phyloP scores from a whole-genome alignment of 2,797 vertebrate genomes.

The Enteromius radiatus region DNA sequence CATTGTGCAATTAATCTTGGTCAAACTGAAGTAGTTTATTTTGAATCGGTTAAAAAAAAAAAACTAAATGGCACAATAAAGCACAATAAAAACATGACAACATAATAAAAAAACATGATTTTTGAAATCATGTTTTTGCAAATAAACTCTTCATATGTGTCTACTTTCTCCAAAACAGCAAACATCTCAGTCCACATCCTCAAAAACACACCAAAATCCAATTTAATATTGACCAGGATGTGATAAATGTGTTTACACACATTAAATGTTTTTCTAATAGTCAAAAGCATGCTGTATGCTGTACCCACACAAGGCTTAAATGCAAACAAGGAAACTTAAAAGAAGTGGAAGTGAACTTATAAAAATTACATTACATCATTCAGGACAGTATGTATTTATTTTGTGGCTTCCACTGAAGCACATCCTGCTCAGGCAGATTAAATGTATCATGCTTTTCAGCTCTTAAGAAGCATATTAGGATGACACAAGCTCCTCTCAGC shows the following conservation, averaged over 20 bases:
- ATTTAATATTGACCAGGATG: not conserved
- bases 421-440: constrained; percentile 27
- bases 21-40: too few species aligned
- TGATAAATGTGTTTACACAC: not conserved
- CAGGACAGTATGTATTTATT: constrained; percentile 13
- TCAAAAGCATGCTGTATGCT: not conserved
- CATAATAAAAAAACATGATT: too few species aligned
- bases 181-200: not conserved
- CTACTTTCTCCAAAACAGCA: not conserved
- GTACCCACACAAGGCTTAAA: not conserved
- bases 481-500: constrained; percentile 30
- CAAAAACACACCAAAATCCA: not conserved
- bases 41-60: too few species aligned
- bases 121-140: too few species aligned
- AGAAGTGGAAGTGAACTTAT: not conserved
- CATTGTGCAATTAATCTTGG: too few species aligned
- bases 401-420: constrained; percentile 6
- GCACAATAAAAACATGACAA: too few species aligned
- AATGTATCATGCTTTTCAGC: constrained; percentile 36
- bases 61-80: too few species aligned
- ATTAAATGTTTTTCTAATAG: not conserved
- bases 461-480: constrained; percentile 37
- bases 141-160: too few species aligned
- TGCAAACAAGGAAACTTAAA: not conserved
- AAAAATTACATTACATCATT: not conserved